These are phyloP conservation scores for Penaeus chinensis DNA, from an alignment of 1,140 invertebrate genomes.

Conservation along the genomic window DNA sequence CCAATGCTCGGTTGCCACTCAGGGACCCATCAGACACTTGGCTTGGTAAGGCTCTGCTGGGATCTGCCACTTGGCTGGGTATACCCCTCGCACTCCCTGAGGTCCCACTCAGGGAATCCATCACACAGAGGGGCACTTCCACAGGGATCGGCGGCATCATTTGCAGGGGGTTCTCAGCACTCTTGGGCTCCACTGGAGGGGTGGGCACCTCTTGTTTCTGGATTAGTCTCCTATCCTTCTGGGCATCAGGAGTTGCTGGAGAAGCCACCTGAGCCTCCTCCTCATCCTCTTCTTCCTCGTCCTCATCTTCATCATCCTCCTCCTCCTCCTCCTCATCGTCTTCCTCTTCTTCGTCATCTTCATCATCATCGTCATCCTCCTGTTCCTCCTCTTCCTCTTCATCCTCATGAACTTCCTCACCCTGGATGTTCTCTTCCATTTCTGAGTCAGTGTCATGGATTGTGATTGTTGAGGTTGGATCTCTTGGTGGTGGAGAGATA, in stretches of 20 bases:
- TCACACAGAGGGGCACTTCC: slow-evolving; percentile 47
- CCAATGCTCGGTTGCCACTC: slow-evolving; percentile 6
- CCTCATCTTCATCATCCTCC: slow-evolving; percentile 31
- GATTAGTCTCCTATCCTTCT: neutral
- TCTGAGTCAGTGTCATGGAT: slow-evolving; percentile 63
- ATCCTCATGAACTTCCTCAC: slow-evolving; percentile 24
- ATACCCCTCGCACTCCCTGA: slow-evolving; percentile 12
- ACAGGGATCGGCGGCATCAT: slow-evolving; percentile 39
- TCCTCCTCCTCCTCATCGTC: slow-evolving; percentile 14
- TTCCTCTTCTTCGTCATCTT: slow-evolving; percentile 7
- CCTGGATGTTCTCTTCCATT: slow-evolving; percentile 35
- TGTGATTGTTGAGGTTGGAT: slow-evolving; percentile 62
- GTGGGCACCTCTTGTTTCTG: slow-evolving; percentile 15
- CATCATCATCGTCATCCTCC: slow-evolving; percentile 40
- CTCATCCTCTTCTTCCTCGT: slow-evolving; percentile 34
- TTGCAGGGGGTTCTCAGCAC: neutral
- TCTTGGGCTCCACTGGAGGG: neutral
- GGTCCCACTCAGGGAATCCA: slow-evolving; percentile 29
- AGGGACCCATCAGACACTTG: slow-evolving; percentile 24
- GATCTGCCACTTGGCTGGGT: slow-evolving; percentile 17
- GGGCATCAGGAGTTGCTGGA: neutral
- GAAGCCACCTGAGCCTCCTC: slow-evolving; percentile 6
- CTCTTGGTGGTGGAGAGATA: slow-evolving; percentile 60
- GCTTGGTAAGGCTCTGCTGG: slow-evolving; percentile 10
- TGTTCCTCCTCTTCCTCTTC: slow-evolving; percentile 46